Evolutionary conservation across 2,888 invertebrate genomes (phyloP), one percentile per base, ranked within the genome.

Genomic region (Acheta domesticus): DNA sequence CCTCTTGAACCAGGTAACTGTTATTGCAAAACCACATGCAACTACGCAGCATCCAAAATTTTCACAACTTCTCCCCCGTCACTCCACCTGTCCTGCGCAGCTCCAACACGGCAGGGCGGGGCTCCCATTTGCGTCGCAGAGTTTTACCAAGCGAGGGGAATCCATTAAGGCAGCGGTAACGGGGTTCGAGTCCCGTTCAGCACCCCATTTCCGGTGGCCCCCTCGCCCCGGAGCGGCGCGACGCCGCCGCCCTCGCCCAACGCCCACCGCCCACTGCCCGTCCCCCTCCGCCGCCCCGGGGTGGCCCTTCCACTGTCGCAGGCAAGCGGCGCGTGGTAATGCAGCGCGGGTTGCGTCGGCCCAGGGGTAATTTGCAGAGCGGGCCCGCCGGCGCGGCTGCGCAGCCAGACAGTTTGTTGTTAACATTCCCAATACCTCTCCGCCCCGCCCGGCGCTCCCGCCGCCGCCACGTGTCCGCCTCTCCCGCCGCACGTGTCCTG

Each of bases 341-440:
- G 62, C 62, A 62, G 62, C 62, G 62, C 62, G 62, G 62, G 62
- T 62, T 62, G 16, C 62, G 62, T 62, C 62, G 62, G 62, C 62
- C 62, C 62, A 62, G 62, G 62, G 62, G 62, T 62, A 62, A 62
- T 62, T 62, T 62, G 62, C 62, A 19, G 36, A 36, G 36, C 36
- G 36, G 36, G 36, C n/a, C 62, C 4, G 14, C 14, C 62, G 62
- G 16, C 62, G 14, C 62, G 14, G 16, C 14, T 3, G 16, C 62
- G 62, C 62, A 62, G 62, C 62, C 62, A 62, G 62, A 62, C 62
- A 62, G 62, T 62, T 62, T 62, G 62, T 62, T 62, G 62, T 62
- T 62, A 62, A 62, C 62, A 62, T 62, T 62, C 62, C 62, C 62
- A 62, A 14, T 62, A n/a, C 62, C 62, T 36, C 62, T 11, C 62